Evolutionary conservation across 2,113 vertebrate genomes (phyloP), one percentile per base, ranked within the genome.

Genomic region (Barbus barbus): DNA sequence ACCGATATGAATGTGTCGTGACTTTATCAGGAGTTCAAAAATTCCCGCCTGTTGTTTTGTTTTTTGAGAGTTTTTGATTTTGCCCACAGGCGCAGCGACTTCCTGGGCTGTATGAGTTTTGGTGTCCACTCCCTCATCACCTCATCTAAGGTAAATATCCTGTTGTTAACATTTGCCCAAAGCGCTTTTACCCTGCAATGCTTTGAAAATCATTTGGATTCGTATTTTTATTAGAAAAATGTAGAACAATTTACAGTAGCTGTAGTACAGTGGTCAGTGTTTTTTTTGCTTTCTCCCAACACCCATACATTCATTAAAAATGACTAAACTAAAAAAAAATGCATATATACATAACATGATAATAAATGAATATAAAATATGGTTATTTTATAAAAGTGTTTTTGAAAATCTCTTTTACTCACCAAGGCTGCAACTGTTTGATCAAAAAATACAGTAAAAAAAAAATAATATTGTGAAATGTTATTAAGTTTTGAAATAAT

Each of bases 31-130:
- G 24, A 33, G 24, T 31, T 80, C 18, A n/a, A 22, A 80, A 31
- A 31, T 80, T 65, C 22, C 28, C 12, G 48, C 14, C 22, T 56
- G 75, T 51, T 58, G 33, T 72, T 72, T 12, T 46, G n/a, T 69
- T 33, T 71, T 69, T 33, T 71, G 83, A 69, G 26, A 73, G 36
- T 61, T 41, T 83, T 24, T 83, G 46, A 78, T 63, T 89, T 18
- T 87, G 65, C 26, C 86, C 46, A 41, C 89, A 97, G 96, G 56
- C 88, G 90, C 79, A 93, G 89, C 0, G 72, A 93, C 63, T 92
- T 97, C 67, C 91, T 98, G 0, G 97, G 97, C 88, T 98, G 96
- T 88, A 97, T 97, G 97, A 98, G 96, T 91, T 98, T 98, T 1
- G 95, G 97, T 0, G 90, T 97, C 78, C 93, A 91, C 83, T 96